A percentile compares a stretch with the other conserved stretches of the same genome.
Conservation (phyloP, 2,113 vertebrate genomes). For the Ginglymostoma cirratum region DNA sequence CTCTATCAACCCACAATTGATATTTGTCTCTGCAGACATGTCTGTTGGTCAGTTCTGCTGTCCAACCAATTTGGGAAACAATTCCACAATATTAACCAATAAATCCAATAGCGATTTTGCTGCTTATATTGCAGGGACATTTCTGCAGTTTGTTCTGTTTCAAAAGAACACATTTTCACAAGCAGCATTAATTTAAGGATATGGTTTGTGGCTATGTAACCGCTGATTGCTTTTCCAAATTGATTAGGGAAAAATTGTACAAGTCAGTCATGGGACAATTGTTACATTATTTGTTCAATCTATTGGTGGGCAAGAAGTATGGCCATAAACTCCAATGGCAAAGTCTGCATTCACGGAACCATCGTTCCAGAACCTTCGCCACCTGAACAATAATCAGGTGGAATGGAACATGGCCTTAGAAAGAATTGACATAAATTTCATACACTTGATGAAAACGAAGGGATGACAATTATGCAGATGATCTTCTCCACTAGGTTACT, state of each 20-base stretch:
- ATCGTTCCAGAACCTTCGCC: too few relatives aligned
- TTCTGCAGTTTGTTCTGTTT: neutral
- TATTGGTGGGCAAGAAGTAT: too few relatives aligned
- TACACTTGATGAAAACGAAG: too few relatives aligned
- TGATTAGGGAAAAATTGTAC: neutral
- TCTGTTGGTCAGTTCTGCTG: slow-evolving; percentile 13
- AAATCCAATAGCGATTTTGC: neutral
- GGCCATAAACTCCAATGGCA: too few relatives aligned
- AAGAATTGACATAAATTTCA: too few relatives aligned
- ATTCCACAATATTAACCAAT: slow-evolving; percentile 8
- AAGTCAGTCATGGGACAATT: neutral
- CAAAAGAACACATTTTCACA: slow-evolving; percentile 25
- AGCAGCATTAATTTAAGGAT: neutral
- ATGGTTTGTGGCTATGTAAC: slow-evolving; percentile 11
- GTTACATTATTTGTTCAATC: too few relatives aligned
- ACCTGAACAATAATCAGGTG: too few relatives aligned
- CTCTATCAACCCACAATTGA: neutral
- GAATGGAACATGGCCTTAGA: too few relatives aligned
- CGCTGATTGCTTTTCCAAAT: neutral
- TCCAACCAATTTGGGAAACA: slow-evolving; percentile 8
- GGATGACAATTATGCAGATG: too few relatives aligned
- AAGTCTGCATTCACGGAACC: too few relatives aligned
- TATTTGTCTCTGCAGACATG: neutral
- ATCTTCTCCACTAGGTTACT: too few relatives aligned
- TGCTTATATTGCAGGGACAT: neutral